Conservation (phyloP, 2,113 vertebrate genomes). For the Gila orcuttii region DNA sequence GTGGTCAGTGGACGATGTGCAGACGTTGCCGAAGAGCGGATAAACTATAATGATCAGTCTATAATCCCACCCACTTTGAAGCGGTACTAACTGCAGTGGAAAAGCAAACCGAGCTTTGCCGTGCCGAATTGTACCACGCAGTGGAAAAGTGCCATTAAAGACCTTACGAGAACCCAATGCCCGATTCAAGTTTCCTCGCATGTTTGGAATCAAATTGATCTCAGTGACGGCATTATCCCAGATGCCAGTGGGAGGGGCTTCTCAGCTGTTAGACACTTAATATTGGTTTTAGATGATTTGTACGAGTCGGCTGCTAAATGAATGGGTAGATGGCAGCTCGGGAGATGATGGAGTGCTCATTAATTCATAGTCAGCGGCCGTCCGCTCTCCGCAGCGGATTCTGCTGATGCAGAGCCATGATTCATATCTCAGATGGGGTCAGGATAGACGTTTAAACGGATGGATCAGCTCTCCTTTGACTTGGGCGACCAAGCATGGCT, state of each 20-base stretch:
- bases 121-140: too few relatives aligned
- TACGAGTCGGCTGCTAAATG: conserved; percentile 18
- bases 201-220: conserved; percentile 15
- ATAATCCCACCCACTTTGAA: too few relatives aligned
- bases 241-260: conserved; percentile 5
- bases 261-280: conserved; percentile 24
- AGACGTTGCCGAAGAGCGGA: too few relatives aligned
- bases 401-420: conserved; percentile 21
- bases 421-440: conserved; percentile 28
- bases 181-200: not conserved
- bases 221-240: not conserved
- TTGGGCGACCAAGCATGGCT: not conserved
- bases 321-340: conserved; percentile 31
- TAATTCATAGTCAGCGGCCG: conserved; percentile 15
- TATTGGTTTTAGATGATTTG: conserved; percentile 36
- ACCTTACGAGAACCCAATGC: not conserved
- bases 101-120: too few relatives aligned
- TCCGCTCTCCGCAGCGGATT: not conserved
- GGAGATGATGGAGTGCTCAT: conserved; percentile 22
- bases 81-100: too few relatives aligned
- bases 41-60: too few relatives aligned
- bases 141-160: too few relatives aligned
- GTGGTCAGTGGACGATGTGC: too few relatives aligned
- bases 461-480: not conserved
- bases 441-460: conserved; percentile 10